Evolutionary conservation across 1,140 invertebrate genomes (phyloP).

Genomic region (Gryllus bimaculatus): DNA sequence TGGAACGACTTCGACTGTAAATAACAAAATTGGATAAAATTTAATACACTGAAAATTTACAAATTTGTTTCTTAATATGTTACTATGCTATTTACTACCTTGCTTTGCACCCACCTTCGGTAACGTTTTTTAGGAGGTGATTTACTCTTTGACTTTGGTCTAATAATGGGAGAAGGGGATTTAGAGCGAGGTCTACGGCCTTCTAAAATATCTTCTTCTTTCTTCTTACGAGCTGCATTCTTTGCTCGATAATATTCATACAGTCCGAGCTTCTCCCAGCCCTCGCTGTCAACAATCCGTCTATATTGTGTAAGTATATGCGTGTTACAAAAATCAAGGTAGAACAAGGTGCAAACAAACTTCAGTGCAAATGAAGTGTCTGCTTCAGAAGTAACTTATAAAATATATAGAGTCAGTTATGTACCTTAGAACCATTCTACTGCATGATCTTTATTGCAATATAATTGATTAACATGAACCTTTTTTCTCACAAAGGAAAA

Average conservation of each 20-base stretch:
- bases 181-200: slow-evolving; percentile 60
- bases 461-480: too few relatives aligned
- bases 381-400: neutral
- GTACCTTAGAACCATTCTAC: too few relatives aligned
- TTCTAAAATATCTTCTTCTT: slow-evolving; percentile 69
- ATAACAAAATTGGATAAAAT: neutral
- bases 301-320: neutral
- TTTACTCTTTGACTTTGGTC: slow-evolving; percentile 51
- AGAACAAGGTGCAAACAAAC: neutral
- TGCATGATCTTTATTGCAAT: too few relatives aligned
- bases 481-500: too few relatives aligned
- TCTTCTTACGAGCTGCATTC: slow-evolving; percentile 77
- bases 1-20: slow-evolving; percentile 31
- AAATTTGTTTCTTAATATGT: neutral
- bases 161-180: slow-evolving; percentile 60
- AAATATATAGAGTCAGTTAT: too few relatives aligned
- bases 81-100: neutral
- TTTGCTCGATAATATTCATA: slow-evolving; percentile 98
- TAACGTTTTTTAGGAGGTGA: slow-evolving; percentile 64
- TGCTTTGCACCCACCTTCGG: slow-evolving; percentile 37
- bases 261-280: slow-evolving; percentile 93
- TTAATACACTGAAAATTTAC: neutral
- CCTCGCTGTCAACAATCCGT: slow-evolving; percentile 56
- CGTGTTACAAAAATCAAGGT: neutral
- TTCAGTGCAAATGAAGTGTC: neutral